Percentiles rank a stretch among this genome's conserved stretches.
Conservation (phyloP, 64 coral and sea anemone species). For the Orbicella faveolata region DNA sequence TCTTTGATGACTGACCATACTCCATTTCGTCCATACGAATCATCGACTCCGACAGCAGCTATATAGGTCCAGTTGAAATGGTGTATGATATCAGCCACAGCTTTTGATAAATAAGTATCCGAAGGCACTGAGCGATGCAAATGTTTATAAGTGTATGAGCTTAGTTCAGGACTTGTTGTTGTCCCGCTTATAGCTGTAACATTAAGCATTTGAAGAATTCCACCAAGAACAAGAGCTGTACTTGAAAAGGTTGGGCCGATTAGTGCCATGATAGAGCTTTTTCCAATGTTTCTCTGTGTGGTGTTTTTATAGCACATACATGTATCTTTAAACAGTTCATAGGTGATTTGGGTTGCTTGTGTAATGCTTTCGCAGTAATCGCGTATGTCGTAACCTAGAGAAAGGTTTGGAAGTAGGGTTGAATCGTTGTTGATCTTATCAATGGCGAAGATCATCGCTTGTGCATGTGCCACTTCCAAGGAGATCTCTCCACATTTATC, state of each 20-base stretch:
- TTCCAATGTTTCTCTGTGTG: not conserved
- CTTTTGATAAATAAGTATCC: conserved; percentile 16
- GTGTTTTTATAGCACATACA: not conserved
- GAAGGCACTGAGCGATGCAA: conserved; percentile 24
- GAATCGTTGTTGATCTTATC: not conserved
- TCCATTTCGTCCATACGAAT: too few species aligned
- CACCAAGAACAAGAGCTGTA: not conserved
- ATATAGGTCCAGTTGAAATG: not conserved
- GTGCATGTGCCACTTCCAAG: not conserved
- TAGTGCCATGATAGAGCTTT: not conserved
- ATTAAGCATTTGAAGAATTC: conserved; percentile 12
- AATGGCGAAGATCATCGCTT: not conserved
- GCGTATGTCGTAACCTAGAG: not conserved
- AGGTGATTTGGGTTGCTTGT: not conserved
- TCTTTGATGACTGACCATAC: too few species aligned
- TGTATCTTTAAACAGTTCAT: not conserved
- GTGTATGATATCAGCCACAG: conserved; percentile 24
- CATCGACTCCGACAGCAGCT: not conserved
- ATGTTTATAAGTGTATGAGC: not conserved
- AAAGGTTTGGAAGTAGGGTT: not conserved
- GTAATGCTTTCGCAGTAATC: not conserved
- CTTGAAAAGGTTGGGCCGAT: not conserved
- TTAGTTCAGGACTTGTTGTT: conserved; percentile 23
- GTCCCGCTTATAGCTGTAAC: not conserved
- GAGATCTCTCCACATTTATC: not conserved